Base-by-base conservation (phyloP, 2,113 vertebrate species). In the Notarius quadriscutis region DNA sequence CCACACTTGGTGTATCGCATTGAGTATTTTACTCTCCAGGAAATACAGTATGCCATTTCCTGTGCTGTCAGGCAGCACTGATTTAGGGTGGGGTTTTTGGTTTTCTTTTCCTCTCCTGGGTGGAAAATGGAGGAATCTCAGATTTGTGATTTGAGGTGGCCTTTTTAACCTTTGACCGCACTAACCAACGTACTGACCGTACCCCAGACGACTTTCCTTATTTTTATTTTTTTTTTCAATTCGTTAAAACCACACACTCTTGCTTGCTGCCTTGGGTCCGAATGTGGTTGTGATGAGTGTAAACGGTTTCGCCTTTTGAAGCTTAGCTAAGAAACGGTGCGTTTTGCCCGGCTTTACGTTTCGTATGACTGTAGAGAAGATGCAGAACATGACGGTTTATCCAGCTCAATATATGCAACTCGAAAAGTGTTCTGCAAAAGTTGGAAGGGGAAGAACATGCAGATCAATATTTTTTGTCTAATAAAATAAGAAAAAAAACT, bases 101-200 rank as follows among this genome's bases (percentile, higher is more conserved):
- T 69, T 87, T 83, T 30, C 83, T 87, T 51, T 17, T 82, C 67
- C 60, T 85, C 60, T 85, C 69, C 83, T 78, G 79, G 77, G 83
- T 15, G 1, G 58, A 82, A 63, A 83, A 75, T 3, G 5, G 51
- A 8, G 71, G 71, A 51, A n/a, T 62, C 22, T 84, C 18, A 71
- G 80, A 62, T 41, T 53, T 50, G 81, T 72, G 84, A 89, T 41
- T 78, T 69, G 81, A 86, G 48, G 77, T 81, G 87, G 77, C 89
- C 87, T 88, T 84, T 69, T 84, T 90, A 53, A 78, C 27, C n/a
- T 41, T 41, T 41, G 41, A 41, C 41, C 41, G 41, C 41, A 41
- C 41, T 41, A 41, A 41, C 41, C 41, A 41, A 41, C 41, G 41
- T 41, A 41, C 41, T 41, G 41, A 3, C 41, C 41, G 3, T 41